phyloP scores from a whole-genome alignment of 2,113 vertebrate genomes.

The Cathartes aura region DNA sequence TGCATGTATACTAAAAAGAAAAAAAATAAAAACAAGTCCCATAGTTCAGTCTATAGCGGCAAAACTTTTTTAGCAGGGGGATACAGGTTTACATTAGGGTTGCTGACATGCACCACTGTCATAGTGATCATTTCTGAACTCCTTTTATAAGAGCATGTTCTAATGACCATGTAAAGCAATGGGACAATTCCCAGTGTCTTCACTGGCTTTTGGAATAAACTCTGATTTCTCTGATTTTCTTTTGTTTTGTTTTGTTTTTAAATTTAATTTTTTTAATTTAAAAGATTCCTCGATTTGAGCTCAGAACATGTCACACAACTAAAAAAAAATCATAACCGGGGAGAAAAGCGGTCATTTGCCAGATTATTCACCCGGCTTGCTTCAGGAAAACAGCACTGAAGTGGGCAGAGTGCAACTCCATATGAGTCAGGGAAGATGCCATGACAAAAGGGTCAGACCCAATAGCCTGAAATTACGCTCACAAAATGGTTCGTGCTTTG shows the following conservation, averaged over 20 bases:
- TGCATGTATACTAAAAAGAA: slow-evolving; percentile 66
- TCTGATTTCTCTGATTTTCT: neutral
- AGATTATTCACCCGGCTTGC: neutral
- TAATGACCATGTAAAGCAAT: neutral
- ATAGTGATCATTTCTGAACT: slow-evolving; percentile 51
- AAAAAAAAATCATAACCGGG: slow-evolving; percentile 7
- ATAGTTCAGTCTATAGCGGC: slow-evolving; percentile 70
- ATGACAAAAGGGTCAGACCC: neutral
- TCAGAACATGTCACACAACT: slow-evolving; percentile 44
- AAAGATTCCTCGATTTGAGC: slow-evolving; percentile 49
- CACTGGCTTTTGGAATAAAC: neutral
- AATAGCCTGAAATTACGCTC: accelerated
- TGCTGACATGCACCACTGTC: slow-evolving; percentile 61
- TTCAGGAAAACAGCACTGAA: neutral
- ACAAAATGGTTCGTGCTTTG: accelerated
- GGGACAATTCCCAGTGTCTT: neutral
- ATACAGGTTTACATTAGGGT: slow-evolving; percentile 14
- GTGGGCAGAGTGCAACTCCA: neutral
- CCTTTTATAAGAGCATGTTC: neutral
- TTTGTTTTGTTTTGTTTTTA: neutral
- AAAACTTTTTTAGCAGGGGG: slow-evolving; percentile 61
- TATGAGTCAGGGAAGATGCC: neutral
- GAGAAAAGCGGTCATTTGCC: neutral
- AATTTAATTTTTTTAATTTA: neutral
- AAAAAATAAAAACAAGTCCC: slow-evolving; percentile 69